phyloP scores from a whole-genome alignment of 2,888 invertebrate species.

The Drosophila anceps region DNA sequence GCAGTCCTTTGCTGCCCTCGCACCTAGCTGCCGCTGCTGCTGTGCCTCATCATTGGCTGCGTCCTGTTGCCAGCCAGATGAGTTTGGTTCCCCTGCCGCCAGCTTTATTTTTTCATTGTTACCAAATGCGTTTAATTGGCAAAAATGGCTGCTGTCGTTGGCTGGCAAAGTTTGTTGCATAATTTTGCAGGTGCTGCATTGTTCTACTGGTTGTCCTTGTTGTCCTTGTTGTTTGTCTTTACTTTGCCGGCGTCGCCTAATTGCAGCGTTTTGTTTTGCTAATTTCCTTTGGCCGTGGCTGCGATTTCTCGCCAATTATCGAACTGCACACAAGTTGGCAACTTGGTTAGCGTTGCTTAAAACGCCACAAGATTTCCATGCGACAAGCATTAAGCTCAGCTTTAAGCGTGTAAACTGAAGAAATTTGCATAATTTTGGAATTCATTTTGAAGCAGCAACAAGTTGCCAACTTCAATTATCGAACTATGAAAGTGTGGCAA shows the following conservation, averaged over 20 bases:
- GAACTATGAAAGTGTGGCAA: not conserved
- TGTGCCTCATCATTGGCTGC: constrained; percentile 52
- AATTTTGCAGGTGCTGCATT: constrained; percentile 42
- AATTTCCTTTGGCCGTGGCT: constrained; percentile 18
- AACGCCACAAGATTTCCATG: not conserved
- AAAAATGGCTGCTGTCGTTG: constrained; percentile 45
- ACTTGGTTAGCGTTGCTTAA: constrained; percentile 1
- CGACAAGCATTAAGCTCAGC: constrained; percentile 3
- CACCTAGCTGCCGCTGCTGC: constrained; percentile 34
- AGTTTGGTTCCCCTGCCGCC: constrained; percentile 21
- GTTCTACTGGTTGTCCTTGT: constrained; percentile 10
- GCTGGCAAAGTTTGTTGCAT: constrained; percentile 60
- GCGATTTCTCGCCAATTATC: constrained; percentile 50
- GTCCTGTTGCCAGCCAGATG: constrained; percentile 20
- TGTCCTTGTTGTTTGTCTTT: constrained; percentile 23
- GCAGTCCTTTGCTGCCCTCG: not conserved
- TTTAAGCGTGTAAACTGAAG: constrained; percentile 20
- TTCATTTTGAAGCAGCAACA: constrained; percentile 12
- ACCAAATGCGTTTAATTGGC: constrained; percentile 80
- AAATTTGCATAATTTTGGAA: constrained; percentile 22
- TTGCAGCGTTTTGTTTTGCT: constrained; percentile 59
- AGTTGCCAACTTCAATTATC: constrained; percentile 15
- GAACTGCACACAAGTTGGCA: constrained; percentile 31
- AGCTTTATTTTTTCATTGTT: constrained; percentile 37
- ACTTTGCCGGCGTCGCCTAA: constrained; percentile 49